Conservation (phyloP, 2,888 invertebrate species). For the Aphodius granarius region DNA sequence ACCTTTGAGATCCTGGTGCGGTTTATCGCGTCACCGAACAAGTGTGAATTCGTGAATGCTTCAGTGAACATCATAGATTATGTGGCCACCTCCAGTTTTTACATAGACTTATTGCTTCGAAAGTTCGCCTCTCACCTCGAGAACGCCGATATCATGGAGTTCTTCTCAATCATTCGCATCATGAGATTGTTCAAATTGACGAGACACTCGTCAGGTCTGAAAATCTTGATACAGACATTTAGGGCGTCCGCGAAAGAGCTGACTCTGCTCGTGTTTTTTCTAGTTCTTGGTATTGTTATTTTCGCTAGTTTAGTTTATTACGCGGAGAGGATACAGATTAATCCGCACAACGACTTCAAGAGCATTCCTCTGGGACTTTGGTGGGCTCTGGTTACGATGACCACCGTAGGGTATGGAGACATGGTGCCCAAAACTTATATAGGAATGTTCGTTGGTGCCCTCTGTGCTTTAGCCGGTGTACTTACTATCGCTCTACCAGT, state of each 20-base stretch:
- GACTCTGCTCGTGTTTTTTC: conserved; percentile 94
- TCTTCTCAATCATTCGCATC: conserved; percentile 96
- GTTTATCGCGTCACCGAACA: conserved; percentile 92
- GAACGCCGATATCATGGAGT: conserved; percentile 95
- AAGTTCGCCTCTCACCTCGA: conserved; percentile 89
- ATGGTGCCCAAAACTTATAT: conserved; percentile 98
- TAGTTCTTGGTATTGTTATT: conserved; percentile 96
- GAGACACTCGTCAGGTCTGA: conserved; percentile 94
- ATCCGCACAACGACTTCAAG: conserved; percentile 96
- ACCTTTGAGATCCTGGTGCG: conserved; percentile 86
- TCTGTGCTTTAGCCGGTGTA: conserved; percentile 98
- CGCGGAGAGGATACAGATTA: conserved; percentile 89
- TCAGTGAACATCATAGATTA: conserved; percentile 98
- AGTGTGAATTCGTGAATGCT: conserved; percentile 91
- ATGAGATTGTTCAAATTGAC: conserved; percentile 97
- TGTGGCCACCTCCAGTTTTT: conserved; percentile 98
- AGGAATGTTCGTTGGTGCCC: conserved; percentile 97
- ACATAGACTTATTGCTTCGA: conserved; percentile 89
- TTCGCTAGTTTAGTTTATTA: conserved; percentile 98
- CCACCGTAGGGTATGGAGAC: conserved; percentile 97
- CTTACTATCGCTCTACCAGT: conserved; percentile 98
- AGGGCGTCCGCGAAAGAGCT: conserved; percentile 96
- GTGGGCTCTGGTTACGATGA: conserved; percentile 99
- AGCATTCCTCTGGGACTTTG: conserved; percentile 96
- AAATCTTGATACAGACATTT: conserved; percentile 97